Conservation (phyloP, 1,140 invertebrate species). For the Antheraea pernyi region DNA sequence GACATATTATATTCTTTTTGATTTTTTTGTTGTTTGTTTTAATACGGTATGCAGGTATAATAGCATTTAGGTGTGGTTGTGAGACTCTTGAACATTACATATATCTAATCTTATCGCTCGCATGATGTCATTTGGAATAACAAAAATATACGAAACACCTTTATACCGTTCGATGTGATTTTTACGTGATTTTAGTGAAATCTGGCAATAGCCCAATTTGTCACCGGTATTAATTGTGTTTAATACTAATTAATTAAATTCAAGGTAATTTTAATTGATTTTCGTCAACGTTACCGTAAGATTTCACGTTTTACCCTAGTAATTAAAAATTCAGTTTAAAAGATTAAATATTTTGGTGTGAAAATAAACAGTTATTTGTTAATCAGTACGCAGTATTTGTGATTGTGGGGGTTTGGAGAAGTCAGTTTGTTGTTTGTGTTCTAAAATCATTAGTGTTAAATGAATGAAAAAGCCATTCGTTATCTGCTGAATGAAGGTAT, state of each 20-base stretch:
- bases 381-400: background rate
- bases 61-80: slow-evolving; percentile 23
- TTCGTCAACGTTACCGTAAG: background rate
- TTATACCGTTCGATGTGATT: slow-evolving; percentile 11
- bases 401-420: background rate
- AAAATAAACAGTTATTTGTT: background rate
- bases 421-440: background rate
- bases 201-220: background rate
- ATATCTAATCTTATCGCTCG: slow-evolving; percentile 36
- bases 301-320: background rate
- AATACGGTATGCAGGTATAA: background rate
- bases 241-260: background rate
- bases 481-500: no score
- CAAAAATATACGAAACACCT: slow-evolving; percentile 26
- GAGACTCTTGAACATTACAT: slow-evolving; percentile 24
- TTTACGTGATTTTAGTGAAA: slow-evolving; percentile 1
- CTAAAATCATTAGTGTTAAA: background rate
- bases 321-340: background rate
- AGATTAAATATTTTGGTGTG: background rate
- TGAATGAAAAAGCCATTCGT: background rate
- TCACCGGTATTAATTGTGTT: background rate
- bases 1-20: no score
- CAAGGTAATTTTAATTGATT: slow-evolving; percentile 6
- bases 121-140: slow-evolving; percentile 36
- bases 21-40: background rate